Evolutionary conservation across 1,140 invertebrate species (phyloP), one percentile per base, ranked within the genome.

Genomic region (Nephila pilipes): DNA sequence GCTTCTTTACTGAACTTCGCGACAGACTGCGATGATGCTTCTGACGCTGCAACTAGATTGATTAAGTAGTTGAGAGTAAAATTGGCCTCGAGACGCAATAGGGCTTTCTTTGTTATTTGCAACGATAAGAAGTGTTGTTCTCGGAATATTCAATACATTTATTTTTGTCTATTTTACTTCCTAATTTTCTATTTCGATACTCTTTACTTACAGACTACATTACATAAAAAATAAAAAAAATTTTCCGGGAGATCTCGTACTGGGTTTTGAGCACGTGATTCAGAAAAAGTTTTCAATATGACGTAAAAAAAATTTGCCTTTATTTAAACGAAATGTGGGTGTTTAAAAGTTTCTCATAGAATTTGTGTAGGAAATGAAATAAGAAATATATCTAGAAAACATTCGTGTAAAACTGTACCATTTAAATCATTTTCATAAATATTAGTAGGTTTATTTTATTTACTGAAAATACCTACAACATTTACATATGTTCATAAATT

Each of bases 11-110:
- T 29, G 29, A 32, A 75, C 29, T 29, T 75, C 25, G 69, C 32
- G 69, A 75, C 69, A 75, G 69, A 36, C 69, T 75, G 69, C 14
- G 32, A 75, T 75, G 69, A 75, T 32, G 69, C 69, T 16, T 75
- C 69, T 32, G 29, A 75, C 69, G 29, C 29, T 29, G 18, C 29
- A 75, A 29, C 29, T 75, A 18, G 29, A 75, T 75, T 75, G 69
- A 75, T 75, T 75, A 75, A 75, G 69, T 29, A 75, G 32, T 29
- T 75, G 14, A 69, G 65, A 29, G 69, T 75, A 36, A 75, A 75
- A 75, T 75, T 75, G 69, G 69, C 69, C 69, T 75, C 69, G 69
- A 18, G 69, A 36, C 65, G 25, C 14, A 75, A 75, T 36, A 36
- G 14, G 69, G 29, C 14, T 18, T 60, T 32, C 69, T 75, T 75